Percentiles rank a stretch among this genome's conserved stretches.
Conservation (phyloP, 2,797 vertebrate species). For the Protonibea diacanthus region DNA sequence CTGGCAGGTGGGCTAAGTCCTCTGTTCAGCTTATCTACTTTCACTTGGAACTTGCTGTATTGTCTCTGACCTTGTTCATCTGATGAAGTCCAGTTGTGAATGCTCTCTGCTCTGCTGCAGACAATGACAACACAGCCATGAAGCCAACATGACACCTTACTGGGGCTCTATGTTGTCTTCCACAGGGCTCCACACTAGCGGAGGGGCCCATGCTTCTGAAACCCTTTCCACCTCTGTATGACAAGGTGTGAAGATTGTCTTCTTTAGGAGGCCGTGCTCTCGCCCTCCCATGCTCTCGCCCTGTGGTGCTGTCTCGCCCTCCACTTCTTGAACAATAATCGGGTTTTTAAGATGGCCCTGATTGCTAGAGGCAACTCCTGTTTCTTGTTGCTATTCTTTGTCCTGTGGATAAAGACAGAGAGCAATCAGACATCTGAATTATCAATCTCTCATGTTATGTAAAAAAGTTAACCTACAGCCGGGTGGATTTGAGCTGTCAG, state of each 20-base stretch:
- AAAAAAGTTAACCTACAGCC: conserved; percentile 10
- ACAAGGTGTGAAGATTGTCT: conserved; percentile 24
- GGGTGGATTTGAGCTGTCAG: conserved; percentile 14
- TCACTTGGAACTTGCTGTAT: conserved; percentile 27
- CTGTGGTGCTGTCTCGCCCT: conserved; percentile 58
- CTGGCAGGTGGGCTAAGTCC: conserved; percentile 18
- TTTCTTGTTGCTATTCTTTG: conserved; percentile 9
- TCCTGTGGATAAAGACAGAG: conserved; percentile 57
- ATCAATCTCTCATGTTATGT: conserved; percentile 14
- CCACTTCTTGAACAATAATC: conserved; percentile 75
- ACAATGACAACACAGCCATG: too few relatives aligned
- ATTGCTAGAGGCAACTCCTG: background rate
- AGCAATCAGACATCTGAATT: conserved; percentile 31
- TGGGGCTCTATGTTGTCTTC: conserved; percentile 13
- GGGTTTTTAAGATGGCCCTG: conserved; percentile 44
- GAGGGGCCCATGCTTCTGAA: conserved; percentile 22
- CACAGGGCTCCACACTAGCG: conserved; percentile 5
- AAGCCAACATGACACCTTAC: too few relatives aligned
- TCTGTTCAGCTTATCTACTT: conserved; percentile 39
- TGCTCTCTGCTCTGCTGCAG: conserved; percentile 18
- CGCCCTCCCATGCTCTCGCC: conserved; percentile 43
- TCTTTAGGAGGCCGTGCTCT: conserved; percentile 60
- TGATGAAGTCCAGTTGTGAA: conserved; percentile 6
- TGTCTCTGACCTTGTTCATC: conserved; percentile 22
- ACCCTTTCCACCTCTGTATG: conserved; percentile 23